Percentiles rank a stretch among this genome's conserved stretches.
Evolutionary conservation across 2,888 invertebrate genomes (phyloP).

Genomic region (Trachelus stipa): DNA sequence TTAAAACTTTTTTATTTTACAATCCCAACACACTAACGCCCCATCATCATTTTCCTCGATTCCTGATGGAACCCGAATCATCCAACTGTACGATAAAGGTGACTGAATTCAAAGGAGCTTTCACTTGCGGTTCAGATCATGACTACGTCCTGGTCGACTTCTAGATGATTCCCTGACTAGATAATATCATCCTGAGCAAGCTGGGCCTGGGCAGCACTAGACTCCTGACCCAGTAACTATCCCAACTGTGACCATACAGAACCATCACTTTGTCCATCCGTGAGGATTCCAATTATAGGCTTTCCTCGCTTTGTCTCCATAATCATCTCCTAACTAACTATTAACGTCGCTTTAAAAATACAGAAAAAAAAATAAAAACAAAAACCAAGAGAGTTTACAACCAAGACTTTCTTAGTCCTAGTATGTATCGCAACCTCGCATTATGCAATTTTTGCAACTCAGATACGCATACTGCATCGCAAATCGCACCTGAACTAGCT

Average conservation of each 20-base stretch:
- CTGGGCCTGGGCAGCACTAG: slow-evolving; percentile 25
- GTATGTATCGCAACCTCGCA: background rate
- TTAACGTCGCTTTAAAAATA: background rate
- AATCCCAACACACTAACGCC: background rate
- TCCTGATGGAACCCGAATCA: background rate
- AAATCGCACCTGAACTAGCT: background rate
- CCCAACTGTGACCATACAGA: slow-evolving; percentile 54
- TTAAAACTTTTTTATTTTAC: background rate
- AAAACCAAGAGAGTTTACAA: background rate
- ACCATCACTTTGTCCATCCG: slow-evolving; percentile 20
- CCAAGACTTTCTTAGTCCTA: background rate
- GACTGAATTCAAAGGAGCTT: slow-evolving; percentile 17
- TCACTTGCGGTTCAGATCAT: slow-evolving; percentile 26
- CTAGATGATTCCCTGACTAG: slow-evolving; percentile 20
- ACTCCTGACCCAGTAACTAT: slow-evolving; percentile 59
- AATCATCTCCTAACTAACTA: slow-evolving; percentile 13
- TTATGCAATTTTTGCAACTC: background rate
- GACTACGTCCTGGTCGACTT: slow-evolving; percentile 6
- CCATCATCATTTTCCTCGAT: background rate
- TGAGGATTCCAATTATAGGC: slow-evolving; percentile 38
- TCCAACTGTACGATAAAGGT: background rate
- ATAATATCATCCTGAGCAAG: slow-evolving; percentile 37
- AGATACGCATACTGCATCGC: background rate
- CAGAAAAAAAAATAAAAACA: background rate
- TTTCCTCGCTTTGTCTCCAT: slow-evolving; percentile 40